phyloP scores from a whole-genome alignment of 2,888 invertebrate species.

The Arge pagana region DNA sequence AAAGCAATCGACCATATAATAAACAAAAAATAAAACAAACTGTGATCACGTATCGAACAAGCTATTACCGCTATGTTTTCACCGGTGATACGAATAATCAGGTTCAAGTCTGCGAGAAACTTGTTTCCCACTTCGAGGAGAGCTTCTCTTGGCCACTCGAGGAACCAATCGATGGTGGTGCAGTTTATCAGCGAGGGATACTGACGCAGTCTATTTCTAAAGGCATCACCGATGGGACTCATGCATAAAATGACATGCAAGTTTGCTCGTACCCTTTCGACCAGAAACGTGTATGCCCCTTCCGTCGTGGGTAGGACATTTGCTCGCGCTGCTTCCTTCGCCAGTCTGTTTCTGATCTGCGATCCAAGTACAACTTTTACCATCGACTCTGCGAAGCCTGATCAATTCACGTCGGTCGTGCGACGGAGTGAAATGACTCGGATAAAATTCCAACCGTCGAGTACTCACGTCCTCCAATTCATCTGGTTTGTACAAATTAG shows the following conservation, averaged over 20 bases:
- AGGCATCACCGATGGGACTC: conserved; percentile 86
- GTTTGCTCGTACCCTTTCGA: conserved; percentile 75
- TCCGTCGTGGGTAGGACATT: conserved; percentile 69
- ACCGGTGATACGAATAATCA: conserved; percentile 73
- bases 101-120: conserved; percentile 74
- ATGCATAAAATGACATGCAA: conserved; percentile 84
- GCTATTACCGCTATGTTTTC: conserved; percentile 58
- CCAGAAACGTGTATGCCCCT: conserved; percentile 74
- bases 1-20: conserved; percentile 20
- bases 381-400: too few species aligned
- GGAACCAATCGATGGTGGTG: conserved; percentile 89
- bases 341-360: conserved; percentile 67
- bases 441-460: conserved; percentile 35
- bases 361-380: too few species aligned
- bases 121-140: conserved; percentile 87
- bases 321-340: conserved; percentile 63
- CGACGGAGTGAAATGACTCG: conserved; percentile 47
- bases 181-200: conserved; percentile 88
- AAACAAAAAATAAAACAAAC: conserved; percentile 2
- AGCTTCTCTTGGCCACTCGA: conserved; percentile 87
- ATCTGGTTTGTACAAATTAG: conserved; percentile 84
- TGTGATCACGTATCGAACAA: conserved; percentile 10
- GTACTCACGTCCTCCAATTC: conserved; percentile 83
- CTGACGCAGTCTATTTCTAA: conserved; percentile 82
- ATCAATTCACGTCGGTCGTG: conserved; percentile 31